phyloP scores from a whole-genome alignment of 1,140 invertebrate genomes.

The Lanistes nyassanus region DNA sequence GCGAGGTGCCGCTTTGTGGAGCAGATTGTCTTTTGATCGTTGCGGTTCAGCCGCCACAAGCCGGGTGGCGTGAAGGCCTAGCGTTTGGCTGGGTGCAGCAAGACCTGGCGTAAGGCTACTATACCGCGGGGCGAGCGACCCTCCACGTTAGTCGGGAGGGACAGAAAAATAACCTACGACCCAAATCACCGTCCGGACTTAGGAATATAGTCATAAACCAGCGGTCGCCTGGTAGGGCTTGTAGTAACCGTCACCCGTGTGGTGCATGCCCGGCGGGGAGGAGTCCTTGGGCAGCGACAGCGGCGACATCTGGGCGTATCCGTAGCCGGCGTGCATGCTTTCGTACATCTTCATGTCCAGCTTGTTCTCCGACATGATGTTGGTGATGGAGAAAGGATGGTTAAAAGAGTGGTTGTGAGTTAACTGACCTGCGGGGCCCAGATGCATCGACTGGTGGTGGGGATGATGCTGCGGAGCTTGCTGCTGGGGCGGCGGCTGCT shows the following conservation, averaged over 20 bases:
- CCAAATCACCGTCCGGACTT: no score
- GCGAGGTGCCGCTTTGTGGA: no score
- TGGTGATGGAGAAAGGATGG: constrained; percentile 89
- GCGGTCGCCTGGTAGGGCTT: constrained; percentile 63
- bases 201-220: constrained; percentile 45
- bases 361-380: constrained; percentile 63
- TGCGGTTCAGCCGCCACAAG: no score
- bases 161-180: no score
- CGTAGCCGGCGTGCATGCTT: constrained; percentile 54
- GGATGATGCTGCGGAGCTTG: constrained; percentile 54
- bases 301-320: constrained; percentile 59
- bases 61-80: no score
- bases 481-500: constrained; percentile 71
- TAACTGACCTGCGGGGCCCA: constrained; percentile 48
- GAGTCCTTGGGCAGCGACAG: constrained; percentile 52
- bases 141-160: no score
- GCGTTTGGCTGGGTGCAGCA: no score
- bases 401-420: constrained; percentile 62
- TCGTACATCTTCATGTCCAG: constrained; percentile 65
- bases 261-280: constrained; percentile 39
- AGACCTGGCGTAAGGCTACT: no score
- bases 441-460: constrained; percentile 65
- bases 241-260: constrained; percentile 52
- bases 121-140: no score
- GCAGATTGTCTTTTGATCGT: no score